Evolutionary conservation across 1,140 invertebrate species (phyloP).

Genomic region (Hestina assimilis): DNA sequence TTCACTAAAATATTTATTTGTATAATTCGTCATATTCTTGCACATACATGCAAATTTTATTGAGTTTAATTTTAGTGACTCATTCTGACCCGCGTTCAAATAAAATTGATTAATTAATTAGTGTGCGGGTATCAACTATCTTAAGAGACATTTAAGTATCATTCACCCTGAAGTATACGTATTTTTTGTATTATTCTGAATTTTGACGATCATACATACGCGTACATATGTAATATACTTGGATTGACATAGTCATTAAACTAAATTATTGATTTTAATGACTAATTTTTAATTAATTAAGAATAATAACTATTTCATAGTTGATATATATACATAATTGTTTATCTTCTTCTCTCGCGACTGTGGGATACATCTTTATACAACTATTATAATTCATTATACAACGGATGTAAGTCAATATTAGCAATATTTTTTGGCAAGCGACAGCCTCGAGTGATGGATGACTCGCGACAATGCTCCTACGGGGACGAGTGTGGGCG

Average conservation of each 20-base stretch:
- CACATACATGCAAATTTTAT: too few relatives aligned
- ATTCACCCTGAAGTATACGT: conserved; percentile 6
- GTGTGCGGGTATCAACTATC: conserved; percentile 21
- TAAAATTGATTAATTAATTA: conserved; percentile 16
- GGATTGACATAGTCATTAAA: not conserved
- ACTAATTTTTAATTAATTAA: too few relatives aligned
- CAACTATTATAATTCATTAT: not conserved
- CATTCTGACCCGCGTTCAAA: conserved; percentile 7
- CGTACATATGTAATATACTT: not conserved
- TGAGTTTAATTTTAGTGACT: conserved; percentile 2
- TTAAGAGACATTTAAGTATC: conserved; percentile 5
- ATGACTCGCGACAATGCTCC: conserved; percentile 70
- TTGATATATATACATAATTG: too few relatives aligned
- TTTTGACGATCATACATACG: not conserved
- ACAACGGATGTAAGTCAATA: too few relatives aligned
- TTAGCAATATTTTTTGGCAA: conserved; percentile 52
- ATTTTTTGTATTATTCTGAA: not conserved
- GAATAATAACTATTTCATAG: too few relatives aligned
- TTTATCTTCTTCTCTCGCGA: too few relatives aligned
- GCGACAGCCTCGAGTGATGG: conserved; percentile 53
- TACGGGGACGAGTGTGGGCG: conserved; percentile 70
- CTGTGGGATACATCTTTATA: too few relatives aligned
- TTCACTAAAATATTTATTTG: too few relatives aligned
- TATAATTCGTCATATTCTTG: too few relatives aligned
- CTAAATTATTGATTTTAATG: too few relatives aligned